Conservation (phyloP, 2,797 vertebrate genomes). For the Coccyzus lansbergi region DNA sequence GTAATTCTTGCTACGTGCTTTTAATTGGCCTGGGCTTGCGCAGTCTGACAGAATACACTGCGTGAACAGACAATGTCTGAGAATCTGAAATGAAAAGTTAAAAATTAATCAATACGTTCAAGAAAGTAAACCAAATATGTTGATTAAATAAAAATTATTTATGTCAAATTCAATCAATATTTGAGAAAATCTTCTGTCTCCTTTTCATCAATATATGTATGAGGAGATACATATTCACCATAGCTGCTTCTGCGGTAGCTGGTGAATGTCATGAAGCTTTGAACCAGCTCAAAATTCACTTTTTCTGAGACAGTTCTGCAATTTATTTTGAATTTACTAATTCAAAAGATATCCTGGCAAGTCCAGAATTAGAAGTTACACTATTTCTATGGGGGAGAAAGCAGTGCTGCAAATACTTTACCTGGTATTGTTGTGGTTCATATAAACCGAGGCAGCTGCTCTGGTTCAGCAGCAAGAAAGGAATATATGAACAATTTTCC, state of each 20-base stretch:
- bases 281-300: slow-evolving; percentile 42
- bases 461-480: background rate
- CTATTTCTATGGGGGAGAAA: background rate
- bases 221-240: slow-evolving; percentile 64
- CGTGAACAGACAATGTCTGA: background rate
- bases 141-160: slow-evolving; percentile 59
- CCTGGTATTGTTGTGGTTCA: background rate
- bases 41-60: background rate
- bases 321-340: slow-evolving; percentile 1
- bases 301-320: slow-evolving; percentile 10
- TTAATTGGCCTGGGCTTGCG: background rate
- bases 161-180: slow-evolving; percentile 60
- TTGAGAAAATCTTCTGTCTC: slow-evolving; percentile 17
- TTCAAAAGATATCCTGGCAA: slow-evolving; percentile 8
- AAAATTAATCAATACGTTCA: slow-evolving; percentile 51
- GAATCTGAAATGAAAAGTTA: slow-evolving; percentile 28
- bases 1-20: background rate
- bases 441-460: background rate
- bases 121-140: slow-evolving; percentile 11
- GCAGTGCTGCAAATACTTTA: background rate
- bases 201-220: slow-evolving; percentile 74
- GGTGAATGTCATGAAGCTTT: slow-evolving; percentile 57
- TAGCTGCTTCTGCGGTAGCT: slow-evolving; percentile 40
- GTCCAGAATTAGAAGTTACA: background rate
- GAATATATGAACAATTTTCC: background rate